A percentile compares a stretch with the other conserved stretches of the same genome.
Conservation (phyloP, 2,797 vertebrate species). For the Ctenochaetus hawaiiensis region DNA sequence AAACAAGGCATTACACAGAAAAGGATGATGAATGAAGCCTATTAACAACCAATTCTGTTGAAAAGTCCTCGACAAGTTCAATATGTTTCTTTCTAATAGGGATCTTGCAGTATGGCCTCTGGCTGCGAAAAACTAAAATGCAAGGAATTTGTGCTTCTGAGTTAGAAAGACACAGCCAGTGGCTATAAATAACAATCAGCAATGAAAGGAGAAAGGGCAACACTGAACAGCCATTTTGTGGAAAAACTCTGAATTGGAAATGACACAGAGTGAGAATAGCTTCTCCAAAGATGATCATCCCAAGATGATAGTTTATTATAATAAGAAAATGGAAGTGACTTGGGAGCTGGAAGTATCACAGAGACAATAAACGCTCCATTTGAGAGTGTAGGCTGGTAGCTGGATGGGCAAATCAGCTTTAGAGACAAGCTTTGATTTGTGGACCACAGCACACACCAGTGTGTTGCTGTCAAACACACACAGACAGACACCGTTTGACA, state of each 20-base stretch:
- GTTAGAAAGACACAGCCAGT: background rate
- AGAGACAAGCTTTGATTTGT: conserved; percentile 6
- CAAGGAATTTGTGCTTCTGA: conserved; percentile 13
- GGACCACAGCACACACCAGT: background rate
- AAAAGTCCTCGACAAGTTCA: conserved; percentile 25
- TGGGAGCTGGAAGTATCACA: conserved; percentile 16
- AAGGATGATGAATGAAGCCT: conserved; percentile 23
- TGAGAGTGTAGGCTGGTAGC: conserved; percentile 7
- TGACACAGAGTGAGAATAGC: conserved; percentile 22
- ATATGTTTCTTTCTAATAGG: conserved; percentile 25
- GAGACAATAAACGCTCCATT: conserved; percentile 32
- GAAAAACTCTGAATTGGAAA: conserved; percentile 24
- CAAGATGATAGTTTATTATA: conserved; percentile 19
- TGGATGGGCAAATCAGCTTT: conserved; percentile 28
- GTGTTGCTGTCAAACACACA: background rate
- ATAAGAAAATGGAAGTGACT: conserved; percentile 18
- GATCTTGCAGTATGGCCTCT: conserved; percentile 2
- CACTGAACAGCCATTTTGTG: background rate
- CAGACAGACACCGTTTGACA: conserved; percentile 1
- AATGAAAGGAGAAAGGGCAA: conserved; percentile 23
- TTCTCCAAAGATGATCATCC: conserved; percentile 29
- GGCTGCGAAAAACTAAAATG: conserved; percentile 2
- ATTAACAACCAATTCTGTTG: conserved; percentile 12
- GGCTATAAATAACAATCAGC: conserved; percentile 24
- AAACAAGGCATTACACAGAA: conserved; percentile 35